Evolutionary conservation across 2,113 vertebrate species (phyloP), one percentile per base, ranked within the genome.

Genomic region (Burhinus oedicnemus): DNA sequence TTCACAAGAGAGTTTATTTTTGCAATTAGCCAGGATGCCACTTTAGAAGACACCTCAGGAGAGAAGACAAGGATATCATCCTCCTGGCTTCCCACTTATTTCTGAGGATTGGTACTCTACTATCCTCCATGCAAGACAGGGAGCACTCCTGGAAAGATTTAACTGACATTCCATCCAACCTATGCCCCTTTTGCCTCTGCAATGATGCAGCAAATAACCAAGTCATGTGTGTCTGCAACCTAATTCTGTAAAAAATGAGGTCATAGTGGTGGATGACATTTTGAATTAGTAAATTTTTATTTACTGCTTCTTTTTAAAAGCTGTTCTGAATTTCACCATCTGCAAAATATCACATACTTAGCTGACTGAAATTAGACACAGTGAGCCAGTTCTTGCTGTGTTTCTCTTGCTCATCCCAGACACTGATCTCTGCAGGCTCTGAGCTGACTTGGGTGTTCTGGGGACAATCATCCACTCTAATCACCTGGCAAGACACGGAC

Each of bases 301-400:
- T 89, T 81, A 89, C 25, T 64, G 12, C 8, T 88, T 60, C 29
- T 81, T 85, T 81, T 76, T 60, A 74, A 89, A 91, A 83, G 22
- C 17, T 75, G 2, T n/a, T 86, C 25, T 87, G 55, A 77, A 89
- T 52, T 54, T 88, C 57, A 74, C 27, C 11, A 9, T 85, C 84
- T 66, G 15, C 26, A 93, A 72, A 84, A 49, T 25, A 14, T 44
- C 83, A 97, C 99, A 92, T 99, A 99, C 99, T 98, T 93, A 99
- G 98, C 93, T 99, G 99, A 97, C 94, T 99, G 94, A 98, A 99
- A 95, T 98, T 99, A 95, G 98, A 98, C 64, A 98, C 98, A 0
- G 98, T 98, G 27, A 99, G 98, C 98, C 98, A 98, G 66, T 97
- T 98, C 74, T 97, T 98, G 86, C 83, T 95, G 26, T 55, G 42